These are phyloP conservation scores for Drosophila mayaguana DNA, from an alignment of 2,888 invertebrate species.

Conservation along the genomic window DNA sequence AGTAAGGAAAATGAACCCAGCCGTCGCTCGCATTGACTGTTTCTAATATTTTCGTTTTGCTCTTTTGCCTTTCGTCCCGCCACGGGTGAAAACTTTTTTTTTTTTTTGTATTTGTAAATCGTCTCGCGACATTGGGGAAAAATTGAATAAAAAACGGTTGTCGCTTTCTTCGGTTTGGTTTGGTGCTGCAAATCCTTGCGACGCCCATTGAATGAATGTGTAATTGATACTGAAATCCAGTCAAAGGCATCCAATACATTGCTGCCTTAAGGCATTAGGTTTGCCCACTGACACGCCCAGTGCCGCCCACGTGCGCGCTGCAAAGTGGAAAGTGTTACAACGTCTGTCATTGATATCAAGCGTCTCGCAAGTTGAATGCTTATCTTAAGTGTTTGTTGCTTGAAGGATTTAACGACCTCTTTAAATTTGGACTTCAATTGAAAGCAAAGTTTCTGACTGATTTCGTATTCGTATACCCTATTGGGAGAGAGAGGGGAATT, in stretches of 20 bases:
- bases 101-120: neutral
- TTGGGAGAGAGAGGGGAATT: no score
- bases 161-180: conserved; percentile 32
- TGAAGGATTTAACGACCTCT: conserved; percentile 28
- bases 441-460: neutral
- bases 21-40: conserved; percentile 45
- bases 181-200: conserved; percentile 56
- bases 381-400: conserved; percentile 30
- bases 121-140: conserved; percentile 25
- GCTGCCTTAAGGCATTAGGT: conserved; percentile 30
- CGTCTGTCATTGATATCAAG: conserved; percentile 49
- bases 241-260: conserved; percentile 63
- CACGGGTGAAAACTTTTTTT: conserved; percentile 14
- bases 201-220: conserved; percentile 71
- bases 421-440: neutral
- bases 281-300: neutral
- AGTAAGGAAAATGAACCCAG: conserved; percentile 21
- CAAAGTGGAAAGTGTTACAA: conserved; percentile 44
- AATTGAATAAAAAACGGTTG: conserved; percentile 75
- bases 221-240: conserved; percentile 74
- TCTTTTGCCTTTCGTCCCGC: conserved; percentile 35
- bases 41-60: conserved; percentile 62
- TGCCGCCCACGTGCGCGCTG: conserved; percentile 1
- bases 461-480: neutral
- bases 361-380: conserved; percentile 30